Base-by-base conservation (phyloP, 2,888 invertebrate species). In the Ecdyonurus torrentis region DNA sequence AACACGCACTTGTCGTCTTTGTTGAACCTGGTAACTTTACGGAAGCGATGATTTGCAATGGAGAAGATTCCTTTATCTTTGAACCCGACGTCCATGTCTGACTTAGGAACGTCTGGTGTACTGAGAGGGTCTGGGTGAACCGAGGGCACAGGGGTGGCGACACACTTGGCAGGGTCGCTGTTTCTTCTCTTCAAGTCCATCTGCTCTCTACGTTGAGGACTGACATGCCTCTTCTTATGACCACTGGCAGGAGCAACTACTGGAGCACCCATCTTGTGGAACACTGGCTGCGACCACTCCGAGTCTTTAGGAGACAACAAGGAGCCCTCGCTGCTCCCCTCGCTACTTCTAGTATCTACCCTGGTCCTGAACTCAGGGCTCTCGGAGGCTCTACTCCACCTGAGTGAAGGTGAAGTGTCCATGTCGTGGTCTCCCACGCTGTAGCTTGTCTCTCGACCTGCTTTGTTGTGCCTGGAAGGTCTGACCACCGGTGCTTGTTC, bases 41-140 rank as follows among this genome's bases (percentile, higher is more conserved):
- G 81, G 75, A 88, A 87, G 67, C 83, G 80, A 74, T 89, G 89
- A 0, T 87, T 87, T 0, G 87, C 87, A 67, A 88, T 82, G 18
- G 84, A 82, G 68, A 89, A 86, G 59, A 83, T 74, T 60, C n/a
- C n/a, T n/a, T 77, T 78, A 52, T 78, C 78, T 66, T 82, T 74
- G 83, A 84, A 79, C 76, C 86, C 77, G 69, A 81, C 63, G 71
- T 82, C 76, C 75, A 80, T 74, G n/a, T 74, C 64, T 60, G 75
- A 74, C 53, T 76, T 75, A 2, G 77, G 73, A 74, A 77, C 72
- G 70, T 37, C 37, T 37, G 37, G 37, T 37, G 37, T 37, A 15
- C 37, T 37, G 37, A 37, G 37, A 15, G 37, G 37, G 37, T 37
- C 37, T 10, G 37, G 37, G 37, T 37, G 37, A n/a, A n/a, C n/a